These are phyloP conservation scores for Aphelinus certus DNA, from an alignment of 1,140 invertebrate genomes.

Conservation along the genomic window DNA sequence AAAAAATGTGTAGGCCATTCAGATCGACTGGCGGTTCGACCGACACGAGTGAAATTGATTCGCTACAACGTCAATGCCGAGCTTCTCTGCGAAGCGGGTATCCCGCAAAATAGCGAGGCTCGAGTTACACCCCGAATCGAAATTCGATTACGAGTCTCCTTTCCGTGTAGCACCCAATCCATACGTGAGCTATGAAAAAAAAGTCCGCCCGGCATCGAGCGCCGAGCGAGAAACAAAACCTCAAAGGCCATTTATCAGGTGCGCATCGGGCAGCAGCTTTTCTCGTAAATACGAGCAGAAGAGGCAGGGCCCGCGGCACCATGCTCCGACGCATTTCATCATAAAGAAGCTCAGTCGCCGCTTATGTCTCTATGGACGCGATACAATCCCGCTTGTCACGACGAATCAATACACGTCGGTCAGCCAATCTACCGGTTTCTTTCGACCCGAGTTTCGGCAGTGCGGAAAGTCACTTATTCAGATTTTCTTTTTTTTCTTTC, in stretches of 20 bases:
- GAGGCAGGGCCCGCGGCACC: slow-evolving; percentile 3
- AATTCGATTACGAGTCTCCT: background rate
- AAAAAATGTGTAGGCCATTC: too few species aligned
- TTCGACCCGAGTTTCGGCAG: too few species aligned
- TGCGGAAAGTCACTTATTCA: slow-evolving; percentile 6
- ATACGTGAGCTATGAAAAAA: slow-evolving; percentile 1
- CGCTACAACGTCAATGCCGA: too few species aligned
- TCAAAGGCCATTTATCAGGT: slow-evolving; percentile 23
- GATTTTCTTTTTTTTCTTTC: background rate
- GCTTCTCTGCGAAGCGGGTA: too few species aligned
- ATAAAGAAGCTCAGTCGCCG: slow-evolving; percentile 28
- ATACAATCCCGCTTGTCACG: slow-evolving; percentile 1
- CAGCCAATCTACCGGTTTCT: too few species aligned
- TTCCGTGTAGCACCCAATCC: background rate
- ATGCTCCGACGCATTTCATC: slow-evolving; percentile 36
- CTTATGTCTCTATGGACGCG: background rate
- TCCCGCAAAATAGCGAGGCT: background rate
- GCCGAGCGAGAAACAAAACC: background rate
- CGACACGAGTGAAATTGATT: too few species aligned
- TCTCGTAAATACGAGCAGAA: slow-evolving; percentile 17
- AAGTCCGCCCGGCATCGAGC: background rate
- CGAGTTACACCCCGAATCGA: slow-evolving; percentile 4
- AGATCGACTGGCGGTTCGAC: too few species aligned
- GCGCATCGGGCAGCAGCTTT: background rate
- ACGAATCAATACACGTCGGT: slow-evolving; percentile 2